A percentile compares a stretch with the other conserved stretches of the same genome.
These are phyloP conservation scores for Ganaspis sp. DNA, from an alignment of 1,140 invertebrate species.

Conservation along the genomic window DNA sequence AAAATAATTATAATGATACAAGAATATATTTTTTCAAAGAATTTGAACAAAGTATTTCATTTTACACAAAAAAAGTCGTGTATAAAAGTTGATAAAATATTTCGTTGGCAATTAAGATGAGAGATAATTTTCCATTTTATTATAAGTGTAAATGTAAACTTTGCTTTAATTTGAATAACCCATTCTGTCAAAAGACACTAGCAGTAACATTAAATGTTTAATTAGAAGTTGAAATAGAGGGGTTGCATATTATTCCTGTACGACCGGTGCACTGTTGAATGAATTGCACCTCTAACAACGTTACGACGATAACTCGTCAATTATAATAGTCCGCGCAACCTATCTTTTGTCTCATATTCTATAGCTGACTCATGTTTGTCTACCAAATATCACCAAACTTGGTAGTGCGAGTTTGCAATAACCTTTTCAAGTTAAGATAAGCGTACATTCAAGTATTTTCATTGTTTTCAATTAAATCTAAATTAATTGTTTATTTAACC, in stretches of 20 bases:
- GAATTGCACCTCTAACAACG: slow-evolving; percentile 28
- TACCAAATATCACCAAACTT: slow-evolving; percentile 17
- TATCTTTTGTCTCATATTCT: slow-evolving; percentile 30
- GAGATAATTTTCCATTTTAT: neutral
- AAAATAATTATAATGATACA: too few species aligned
- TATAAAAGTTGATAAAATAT: neutral
- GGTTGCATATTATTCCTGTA: slow-evolving; percentile 11
- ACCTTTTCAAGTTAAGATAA: slow-evolving; percentile 19
- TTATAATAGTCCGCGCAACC: slow-evolving; percentile 23
- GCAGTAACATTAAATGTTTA: slow-evolving; percentile 17
- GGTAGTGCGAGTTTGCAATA: slow-evolving; percentile 1
- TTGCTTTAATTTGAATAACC: slow-evolving; percentile 1
- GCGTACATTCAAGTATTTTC: slow-evolving; percentile 8
- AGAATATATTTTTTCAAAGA: too few species aligned
- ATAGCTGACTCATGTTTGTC: slow-evolving; percentile 25
- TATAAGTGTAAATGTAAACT: neutral
- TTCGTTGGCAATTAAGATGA: neutral
- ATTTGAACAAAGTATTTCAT: too few species aligned
- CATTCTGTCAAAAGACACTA: neutral
- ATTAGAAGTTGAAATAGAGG: slow-evolving; percentile 29
- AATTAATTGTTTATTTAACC: neutral
- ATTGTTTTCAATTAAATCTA: slow-evolving; percentile 8
- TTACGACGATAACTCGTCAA: slow-evolving; percentile 30
- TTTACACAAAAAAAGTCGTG: too few species aligned
- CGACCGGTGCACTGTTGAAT: slow-evolving; percentile 22